Evolutionary conservation across 35 echinoderm and acorn worm genomes (phyloP), one percentile per base, ranked within the genome.

Genomic region (Apostichopus japonicus): DNA sequence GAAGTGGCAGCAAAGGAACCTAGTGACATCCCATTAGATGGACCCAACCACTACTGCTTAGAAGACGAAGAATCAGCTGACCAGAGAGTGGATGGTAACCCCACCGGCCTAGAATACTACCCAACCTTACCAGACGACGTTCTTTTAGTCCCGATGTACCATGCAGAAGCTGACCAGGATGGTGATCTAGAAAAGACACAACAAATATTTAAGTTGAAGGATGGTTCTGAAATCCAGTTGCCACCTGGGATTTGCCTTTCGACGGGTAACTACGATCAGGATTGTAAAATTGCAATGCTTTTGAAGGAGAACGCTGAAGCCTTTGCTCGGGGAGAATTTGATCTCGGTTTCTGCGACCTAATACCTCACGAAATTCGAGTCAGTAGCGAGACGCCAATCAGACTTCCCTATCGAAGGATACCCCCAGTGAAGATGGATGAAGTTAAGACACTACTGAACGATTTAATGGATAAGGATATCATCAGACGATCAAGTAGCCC

Each of bases 401-500:
- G 92, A 19, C 44, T 91, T 63, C 92, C 92, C 15, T 94, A 87
- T 44, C 24, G 88, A 53, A 33, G 92, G 58, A 93, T 96, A 25
- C 90, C 92, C 10, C 92, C 95, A 55, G 19, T 54, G 19, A 24
- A 89, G 19, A 83, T 76, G 23, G 23, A 33, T 25, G 95, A 94
- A 33, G 91, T 97, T 8, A 84, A 88, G 56, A 10, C 77, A 56
- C 61, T 90, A 1, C 62, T 94, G 54, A 90, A 94, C 57, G 91
- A 94, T 0, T 84, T 94, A 77, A 15, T 94, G 23, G 90, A 94
- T n/a, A 70, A 92, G 78, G 87, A 63, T 11, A 93, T 96, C 6
- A 96, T 96, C 65, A 88, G 73, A 54, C 11, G 61, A 10, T 96
- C 90, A 6, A 19, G 10, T 4, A 96, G 95, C 57, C 93, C 95